Evolutionary conservation across 2,888 invertebrate genomes (phyloP).

Genomic region (Eristalis tenax): DNA sequence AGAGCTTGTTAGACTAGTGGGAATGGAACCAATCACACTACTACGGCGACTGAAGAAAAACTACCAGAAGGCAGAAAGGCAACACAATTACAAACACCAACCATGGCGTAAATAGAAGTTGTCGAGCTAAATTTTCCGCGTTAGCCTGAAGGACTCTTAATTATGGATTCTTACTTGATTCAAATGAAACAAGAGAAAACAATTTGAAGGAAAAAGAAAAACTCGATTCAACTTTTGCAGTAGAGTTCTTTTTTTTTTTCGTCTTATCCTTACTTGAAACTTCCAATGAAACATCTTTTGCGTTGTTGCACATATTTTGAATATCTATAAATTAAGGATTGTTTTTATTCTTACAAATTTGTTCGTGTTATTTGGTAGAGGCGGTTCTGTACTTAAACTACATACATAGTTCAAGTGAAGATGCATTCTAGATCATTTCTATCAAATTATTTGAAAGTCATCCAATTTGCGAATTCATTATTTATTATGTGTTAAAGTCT

Average conservation of each 20-base stretch:
- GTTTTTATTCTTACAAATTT: no score
- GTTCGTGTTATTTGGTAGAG: no score
- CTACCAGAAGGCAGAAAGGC: conserved; percentile 34
- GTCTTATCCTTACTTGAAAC: conserved; percentile 47
- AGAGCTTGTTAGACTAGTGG: conserved; percentile 49
- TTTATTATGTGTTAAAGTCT: no score
- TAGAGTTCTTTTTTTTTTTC: neutral
- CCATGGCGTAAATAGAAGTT: conserved; percentile 36
- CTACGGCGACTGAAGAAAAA: conserved; percentile 53
- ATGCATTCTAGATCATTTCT: no score
- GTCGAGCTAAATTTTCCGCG: conserved; percentile 34
- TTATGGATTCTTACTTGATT: conserved; percentile 64
- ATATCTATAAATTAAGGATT: no score
- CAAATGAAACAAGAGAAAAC: conserved; percentile 64
- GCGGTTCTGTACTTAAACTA: no score
- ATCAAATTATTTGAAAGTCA: no score
- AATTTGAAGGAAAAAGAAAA: conserved; percentile 54
- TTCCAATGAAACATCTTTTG: conserved; percentile 65
- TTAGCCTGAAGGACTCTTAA: conserved; percentile 68
- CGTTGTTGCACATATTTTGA: conserved; percentile 38
- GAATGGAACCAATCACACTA: conserved; percentile 53
- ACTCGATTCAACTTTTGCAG: conserved; percentile 50
- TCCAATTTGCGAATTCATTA: no score
- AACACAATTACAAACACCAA: conserved; percentile 52
- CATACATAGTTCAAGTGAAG: no score